These are phyloP conservation scores for Ferdinandea cuprea DNA, from an alignment of 2,888 invertebrate genomes.

Conservation along the genomic window DNA sequence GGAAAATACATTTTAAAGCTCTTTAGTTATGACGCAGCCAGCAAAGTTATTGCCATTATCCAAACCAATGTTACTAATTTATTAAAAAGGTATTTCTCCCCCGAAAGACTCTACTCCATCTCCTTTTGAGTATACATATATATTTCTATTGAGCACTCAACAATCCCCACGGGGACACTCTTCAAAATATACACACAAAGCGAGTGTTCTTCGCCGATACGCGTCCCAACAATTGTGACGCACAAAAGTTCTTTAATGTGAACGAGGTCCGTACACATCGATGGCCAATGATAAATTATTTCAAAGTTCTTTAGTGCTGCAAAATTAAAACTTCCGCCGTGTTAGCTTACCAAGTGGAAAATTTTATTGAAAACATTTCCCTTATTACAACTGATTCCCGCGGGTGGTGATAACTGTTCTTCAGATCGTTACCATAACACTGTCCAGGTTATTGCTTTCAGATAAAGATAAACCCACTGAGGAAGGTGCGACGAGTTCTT, in stretches of 20 bases:
- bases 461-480: constrained; percentile 50
- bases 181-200: constrained; percentile 41
- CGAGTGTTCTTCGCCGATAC: constrained; percentile 58
- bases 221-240: constrained; percentile 40
- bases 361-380: constrained; percentile 67
- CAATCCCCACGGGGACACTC: constrained; percentile 59
- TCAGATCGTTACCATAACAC: constrained; percentile 51
- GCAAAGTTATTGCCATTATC: too few relatives aligned
- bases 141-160: constrained; percentile 16
- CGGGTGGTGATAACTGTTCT: constrained; percentile 50
- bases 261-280: constrained; percentile 44
- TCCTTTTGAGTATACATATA: constrained; percentile 22
- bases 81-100: constrained; percentile 55
- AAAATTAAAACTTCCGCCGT: constrained; percentile 60
- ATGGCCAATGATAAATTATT: constrained; percentile 14
- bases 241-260: constrained; percentile 26
- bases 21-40: neutral
- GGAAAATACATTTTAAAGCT: neutral
- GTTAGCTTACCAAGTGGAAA: constrained; percentile 68
- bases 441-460: constrained; percentile 63
- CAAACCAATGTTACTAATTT: constrained; percentile 65
- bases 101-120: constrained; percentile 11
- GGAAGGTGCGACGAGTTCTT: constrained; percentile 60
- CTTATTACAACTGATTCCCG: constrained; percentile 61
- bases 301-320: constrained; percentile 53